Base-by-base conservation (phyloP, 2,888 invertebrate species). In the Cyclophora punctaria region DNA sequence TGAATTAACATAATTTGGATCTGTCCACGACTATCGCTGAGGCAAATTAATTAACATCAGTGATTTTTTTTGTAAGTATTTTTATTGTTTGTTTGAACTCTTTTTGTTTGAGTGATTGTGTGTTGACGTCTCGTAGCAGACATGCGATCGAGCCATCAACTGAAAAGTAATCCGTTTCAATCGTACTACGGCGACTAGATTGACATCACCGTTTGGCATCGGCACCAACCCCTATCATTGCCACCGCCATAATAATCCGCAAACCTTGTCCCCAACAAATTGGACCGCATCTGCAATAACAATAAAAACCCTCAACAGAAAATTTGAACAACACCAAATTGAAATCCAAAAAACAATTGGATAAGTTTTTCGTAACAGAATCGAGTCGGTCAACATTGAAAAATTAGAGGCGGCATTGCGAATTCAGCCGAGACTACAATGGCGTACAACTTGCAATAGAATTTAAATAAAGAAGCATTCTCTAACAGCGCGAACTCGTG, bases 401-500 rank as follows among this genome's bases (percentile, higher is more conserved):
- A 80, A 82, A 80, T 82, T 80, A 75, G 75, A 77, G 66, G 62
- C 67, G 66, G 65, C 71, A 75, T 82, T 78, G 70, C 72, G 74
- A 81, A 81, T 80, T 81, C 80, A 75, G 71, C 66, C 62, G 70
- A 73, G 76, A 73, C 66, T 84, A 88, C 86, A 89, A 85, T 85
- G 79, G 83, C 64, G 77, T 76, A 75, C 81, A 78, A 84, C 88
- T 90, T 90, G 90, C 90, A 82, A 90, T 89, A 79, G 78, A 83
- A 83, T 86, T 85, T 86, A 81, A 87, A 87, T 85, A 87, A 87
- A 86, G 84, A 85, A 84, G 71, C 83, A 77, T 78, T 83, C 73
- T 67, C 73, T 75, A 80, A 82, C 81, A 78, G 79, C 72, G 76
- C 74, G 78, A 80, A 80, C 79, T 77, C 73, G 73, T 78, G 78